These are phyloP conservation scores for Hydrotaea cyrtoneurina DNA, from an alignment of 2,888 invertebrate genomes.

Conservation along the genomic window DNA sequence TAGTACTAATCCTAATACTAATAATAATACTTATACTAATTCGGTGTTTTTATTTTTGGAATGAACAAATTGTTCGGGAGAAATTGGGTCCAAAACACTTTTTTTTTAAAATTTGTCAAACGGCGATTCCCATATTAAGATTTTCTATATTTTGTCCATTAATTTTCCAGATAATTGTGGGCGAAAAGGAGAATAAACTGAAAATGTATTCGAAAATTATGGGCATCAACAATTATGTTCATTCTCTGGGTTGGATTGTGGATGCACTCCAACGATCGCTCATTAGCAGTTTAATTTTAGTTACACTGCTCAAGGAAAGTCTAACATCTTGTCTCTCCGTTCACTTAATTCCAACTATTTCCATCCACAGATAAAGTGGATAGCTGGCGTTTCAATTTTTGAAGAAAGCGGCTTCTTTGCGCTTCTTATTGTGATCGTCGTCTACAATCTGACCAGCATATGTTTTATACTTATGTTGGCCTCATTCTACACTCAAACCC, in stretches of 20 bases:
- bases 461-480: conserved; percentile 89
- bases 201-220: conserved; percentile 92
- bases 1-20: too few species aligned
- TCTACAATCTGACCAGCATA: conserved; percentile 86
- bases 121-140: too few species aligned
- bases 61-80: too few species aligned
- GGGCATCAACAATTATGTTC: conserved; percentile 89
- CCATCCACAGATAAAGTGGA: conserved; percentile 76
- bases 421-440: conserved; percentile 85
- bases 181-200: conserved; percentile 70
- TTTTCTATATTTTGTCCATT: not conserved
- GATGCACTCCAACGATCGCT: conserved; percentile 86
- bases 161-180: conserved; percentile 59
- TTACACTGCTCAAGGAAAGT: conserved; percentile 80
- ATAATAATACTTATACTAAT: too few species aligned
- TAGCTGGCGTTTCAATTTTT: conserved; percentile 83
- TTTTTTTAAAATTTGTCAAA: too few species aligned
- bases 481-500: conserved; percentile 88
- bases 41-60: too few species aligned
- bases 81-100: too few species aligned
- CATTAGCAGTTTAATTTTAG: conserved; percentile 82
- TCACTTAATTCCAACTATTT: not conserved
- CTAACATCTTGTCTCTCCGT: too few species aligned
- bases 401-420: conserved; percentile 85
- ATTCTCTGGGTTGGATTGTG: conserved; percentile 91